A percentile compares a stretch with the other conserved stretches of the same genome.
phyloP scores from a whole-genome alignment of 2,888 invertebrate species.

The Parnassius orleans region DNA sequence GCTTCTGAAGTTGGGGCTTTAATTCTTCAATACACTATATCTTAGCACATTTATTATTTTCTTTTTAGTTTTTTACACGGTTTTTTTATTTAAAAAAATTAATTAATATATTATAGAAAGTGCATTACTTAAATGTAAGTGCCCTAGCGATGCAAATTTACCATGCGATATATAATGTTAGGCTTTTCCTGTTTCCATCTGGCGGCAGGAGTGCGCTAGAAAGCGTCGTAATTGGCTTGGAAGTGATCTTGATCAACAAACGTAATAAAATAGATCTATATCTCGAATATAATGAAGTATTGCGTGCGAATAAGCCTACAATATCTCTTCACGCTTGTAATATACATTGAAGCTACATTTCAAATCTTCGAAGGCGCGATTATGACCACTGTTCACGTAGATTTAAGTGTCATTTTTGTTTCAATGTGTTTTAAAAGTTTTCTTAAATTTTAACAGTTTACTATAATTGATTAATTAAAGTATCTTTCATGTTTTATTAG shows the following conservation, averaged over 20 bases:
- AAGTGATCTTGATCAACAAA: constrained; percentile 38
- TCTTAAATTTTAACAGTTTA: constrained; percentile 3
- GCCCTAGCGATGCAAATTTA: constrained; percentile 1
- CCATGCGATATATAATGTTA: constrained; percentile 4
- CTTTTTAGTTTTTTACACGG: no score
- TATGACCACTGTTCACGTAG: neutral
- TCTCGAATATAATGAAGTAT: constrained; percentile 35
- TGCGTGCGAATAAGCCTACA: constrained; percentile 48
- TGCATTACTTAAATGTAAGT: no score
- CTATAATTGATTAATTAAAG: neutral
- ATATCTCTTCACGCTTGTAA: constrained; percentile 43
- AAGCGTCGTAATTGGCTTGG: constrained; percentile 39
- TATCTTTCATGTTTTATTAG: neutral
- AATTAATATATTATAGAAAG: no score
- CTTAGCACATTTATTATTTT: no score
- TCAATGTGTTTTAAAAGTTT: neutral
- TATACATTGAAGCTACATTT: constrained; percentile 31
- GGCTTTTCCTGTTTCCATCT: constrained; percentile 32
- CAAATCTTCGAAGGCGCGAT: neutral
- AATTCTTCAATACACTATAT: no score
- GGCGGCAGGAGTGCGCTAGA: constrained; percentile 39
- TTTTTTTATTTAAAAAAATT: no score
- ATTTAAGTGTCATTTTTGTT: neutral
- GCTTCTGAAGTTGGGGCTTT: no score
- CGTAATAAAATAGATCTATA: constrained; percentile 36